A percentile compares a stretch with the other conserved stretches of the same genome.
Conservation (phyloP, 2,888 invertebrate genomes). For the Ectropis crepuscularia region DNA sequence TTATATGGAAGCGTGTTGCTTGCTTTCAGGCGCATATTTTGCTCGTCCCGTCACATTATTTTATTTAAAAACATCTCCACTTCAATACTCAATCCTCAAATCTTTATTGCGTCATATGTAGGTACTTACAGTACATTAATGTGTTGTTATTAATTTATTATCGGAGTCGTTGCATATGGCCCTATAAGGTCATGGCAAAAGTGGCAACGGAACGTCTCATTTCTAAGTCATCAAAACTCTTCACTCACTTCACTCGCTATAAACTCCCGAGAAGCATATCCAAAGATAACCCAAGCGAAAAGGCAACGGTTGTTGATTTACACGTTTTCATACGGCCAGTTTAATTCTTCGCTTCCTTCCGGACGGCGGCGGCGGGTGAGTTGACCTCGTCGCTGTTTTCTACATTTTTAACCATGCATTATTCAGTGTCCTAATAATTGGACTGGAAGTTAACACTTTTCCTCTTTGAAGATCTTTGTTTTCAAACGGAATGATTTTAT, state of each 20-base stretch:
- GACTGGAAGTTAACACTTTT: slow-evolving; percentile 19
- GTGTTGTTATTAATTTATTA: no score
- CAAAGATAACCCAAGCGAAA: slow-evolving; percentile 30
- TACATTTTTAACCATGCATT: slow-evolving; percentile 38
- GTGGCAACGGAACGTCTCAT: no score
- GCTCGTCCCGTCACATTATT: no score
- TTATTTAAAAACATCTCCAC: no score
- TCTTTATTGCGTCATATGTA: no score
- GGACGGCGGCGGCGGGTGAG: slow-evolving; percentile 30
- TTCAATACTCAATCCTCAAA: no score
- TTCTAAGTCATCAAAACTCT: no score
- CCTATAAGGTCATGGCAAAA: no score
- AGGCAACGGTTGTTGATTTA: slow-evolving; percentile 35
- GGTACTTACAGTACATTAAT: no score
- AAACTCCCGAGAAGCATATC: slow-evolving; percentile 29
- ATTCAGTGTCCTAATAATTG: slow-evolving; percentile 40
- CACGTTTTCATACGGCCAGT: slow-evolving; percentile 40
- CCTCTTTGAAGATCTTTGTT: background rate
- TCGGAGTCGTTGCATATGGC: no score
- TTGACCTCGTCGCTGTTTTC: slow-evolving; percentile 50
- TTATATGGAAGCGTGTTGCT: no score
- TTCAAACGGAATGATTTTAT: background rate
- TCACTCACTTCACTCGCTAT: background rate
- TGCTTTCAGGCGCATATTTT: no score
- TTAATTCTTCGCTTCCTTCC: slow-evolving; percentile 39